Conservation (phyloP, 1,140 invertebrate species). For the Ditylenchus dipsaci region DNA sequence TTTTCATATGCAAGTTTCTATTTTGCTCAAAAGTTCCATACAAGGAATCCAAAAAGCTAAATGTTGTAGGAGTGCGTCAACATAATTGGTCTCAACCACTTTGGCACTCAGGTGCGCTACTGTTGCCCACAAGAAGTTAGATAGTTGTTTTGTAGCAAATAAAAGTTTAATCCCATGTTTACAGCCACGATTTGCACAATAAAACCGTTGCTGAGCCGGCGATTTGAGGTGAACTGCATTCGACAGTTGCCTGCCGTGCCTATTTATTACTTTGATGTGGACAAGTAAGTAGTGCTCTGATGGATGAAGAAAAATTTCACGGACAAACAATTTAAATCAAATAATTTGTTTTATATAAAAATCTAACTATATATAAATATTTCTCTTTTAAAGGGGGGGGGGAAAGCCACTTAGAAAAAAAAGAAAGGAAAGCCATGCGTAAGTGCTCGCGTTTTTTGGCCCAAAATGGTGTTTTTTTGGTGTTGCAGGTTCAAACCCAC, state of each 20-base stretch:
- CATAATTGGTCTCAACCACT: constrained; percentile 18
- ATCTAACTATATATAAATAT: too few species aligned
- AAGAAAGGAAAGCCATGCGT: too few species aligned
- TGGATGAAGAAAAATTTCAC: too few species aligned
- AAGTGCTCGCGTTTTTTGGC: too few species aligned
- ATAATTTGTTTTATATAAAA: too few species aligned
- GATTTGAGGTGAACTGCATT: constrained; percentile 4
- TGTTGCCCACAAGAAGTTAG: constrained; percentile 27
- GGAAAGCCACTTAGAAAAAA: too few species aligned
- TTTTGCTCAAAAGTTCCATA: too few species aligned
- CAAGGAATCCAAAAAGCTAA: too few species aligned
- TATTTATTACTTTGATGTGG: constrained; percentile 23
- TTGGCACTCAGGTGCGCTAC: constrained; percentile 23
- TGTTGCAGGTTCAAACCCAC: too few species aligned
- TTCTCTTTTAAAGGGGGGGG: too few species aligned
- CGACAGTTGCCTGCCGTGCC: constrained; percentile 4
- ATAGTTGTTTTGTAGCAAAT: constrained; percentile 5
- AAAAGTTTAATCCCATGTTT: background rate
- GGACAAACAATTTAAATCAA: too few species aligned
- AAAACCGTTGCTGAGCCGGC: background rate
- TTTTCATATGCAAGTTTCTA: background rate
- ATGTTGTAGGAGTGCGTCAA: background rate
- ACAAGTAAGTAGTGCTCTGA: constrained; percentile 5
- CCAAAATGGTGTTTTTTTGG: too few species aligned
- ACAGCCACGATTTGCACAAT: constrained; percentile 11